Evolutionary conservation across 2,888 invertebrate species (phyloP), one percentile per base, ranked within the genome.

Genomic region (Ferdinandea cuprea): DNA sequence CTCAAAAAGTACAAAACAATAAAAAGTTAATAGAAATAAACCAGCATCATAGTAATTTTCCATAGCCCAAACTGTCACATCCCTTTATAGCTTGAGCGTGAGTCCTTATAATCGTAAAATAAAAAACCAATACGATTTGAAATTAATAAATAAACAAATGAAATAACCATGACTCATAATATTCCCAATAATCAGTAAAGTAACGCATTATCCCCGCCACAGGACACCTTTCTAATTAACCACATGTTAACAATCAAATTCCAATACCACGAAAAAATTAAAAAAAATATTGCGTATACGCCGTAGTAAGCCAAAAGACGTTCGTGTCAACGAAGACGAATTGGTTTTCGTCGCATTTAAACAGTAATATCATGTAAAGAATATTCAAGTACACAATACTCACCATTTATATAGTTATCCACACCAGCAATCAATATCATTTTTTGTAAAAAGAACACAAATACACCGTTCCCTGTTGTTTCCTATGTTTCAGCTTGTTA

Each of bases 401-500:
- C 87, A 91, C 91, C 90, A 88, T 91, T 89, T 86, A 90, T 88
- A 85, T 90, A 90, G 87, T 87, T 90, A 88, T 91, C 91, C 87
- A 91, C 89, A 86, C 91, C 90, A 87, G 91, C 91, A 87, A 89
- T 90, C 85, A 91, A 89, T 88, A 91, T 91, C 91, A 91, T 91
- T 84, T 89, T 86, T 89, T 86, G 85, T 87, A 86, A 86, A 88
- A 88, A 74, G 72, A 76, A 83, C 71, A 84, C 56, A 77, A 58
- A 61, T 72, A 52, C 78, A 58, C 61, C 50, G 78, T 73, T 72
- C 13, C 69, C 66, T 74, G 77, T 77, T 56, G 81, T 37, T 77
- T 72, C 72, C 77, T 66, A 72, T 71, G 15, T 54, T 56, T 63
- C n/a, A 30, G 44, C 21, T 46, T 65, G 48, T 15, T 63, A 11